Evolutionary conservation across 2,113 vertebrate species (phyloP).

Genomic region (Heteronetta atricapilla): DNA sequence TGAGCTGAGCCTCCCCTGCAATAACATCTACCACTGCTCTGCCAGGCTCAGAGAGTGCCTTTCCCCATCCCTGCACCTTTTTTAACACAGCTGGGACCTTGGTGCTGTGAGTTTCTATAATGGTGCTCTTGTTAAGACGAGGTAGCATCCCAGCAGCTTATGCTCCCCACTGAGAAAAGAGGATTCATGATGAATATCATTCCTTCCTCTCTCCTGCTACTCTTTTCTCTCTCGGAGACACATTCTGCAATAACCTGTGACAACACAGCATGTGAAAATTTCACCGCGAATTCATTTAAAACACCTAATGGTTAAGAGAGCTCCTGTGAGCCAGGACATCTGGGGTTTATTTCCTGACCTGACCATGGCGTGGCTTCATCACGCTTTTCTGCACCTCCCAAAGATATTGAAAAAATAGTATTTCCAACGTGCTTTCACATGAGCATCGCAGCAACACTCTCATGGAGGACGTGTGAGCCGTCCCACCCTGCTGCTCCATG

Average conservation of each 20-base stretch:
- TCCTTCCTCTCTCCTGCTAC: not conserved
- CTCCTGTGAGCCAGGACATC: not conserved
- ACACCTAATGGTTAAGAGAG: not conserved
- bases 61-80: not conserved
- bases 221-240: not conserved
- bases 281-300: not conserved
- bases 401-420: not conserved
- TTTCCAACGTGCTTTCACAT: not conserved
- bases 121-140: not conserved
- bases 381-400: not conserved
- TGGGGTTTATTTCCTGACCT: not conserved
- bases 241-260: not conserved
- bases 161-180: not conserved
- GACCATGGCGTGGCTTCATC: not conserved
- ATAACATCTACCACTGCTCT: not conserved
- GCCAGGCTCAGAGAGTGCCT: not conserved
- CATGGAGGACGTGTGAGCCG: not conserved
- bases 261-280: conserved; percentile 2
- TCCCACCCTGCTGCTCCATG: not conserved
- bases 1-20: not conserved
- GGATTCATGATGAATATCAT: not conserved
- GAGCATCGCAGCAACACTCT: not conserved
- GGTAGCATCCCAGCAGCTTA: not conserved
- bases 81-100: not conserved
- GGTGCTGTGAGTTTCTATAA: not conserved